Percentiles rank a stretch among this genome's conserved stretches.
Evolutionary conservation across 2,888 invertebrate species (phyloP).

Genomic region (Phaedon cochleariae): DNA sequence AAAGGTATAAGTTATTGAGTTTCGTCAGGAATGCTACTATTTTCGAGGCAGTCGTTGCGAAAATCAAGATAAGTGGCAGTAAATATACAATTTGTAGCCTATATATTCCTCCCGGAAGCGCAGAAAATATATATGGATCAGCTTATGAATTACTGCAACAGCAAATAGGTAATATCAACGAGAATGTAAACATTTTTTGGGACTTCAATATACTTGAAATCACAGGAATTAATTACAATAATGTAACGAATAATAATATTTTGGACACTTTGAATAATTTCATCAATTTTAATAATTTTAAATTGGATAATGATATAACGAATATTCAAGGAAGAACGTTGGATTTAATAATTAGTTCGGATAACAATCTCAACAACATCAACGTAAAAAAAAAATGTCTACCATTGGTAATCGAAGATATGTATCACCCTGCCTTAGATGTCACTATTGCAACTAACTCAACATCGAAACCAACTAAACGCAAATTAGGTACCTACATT

Average conservation of each 20-base stretch:
- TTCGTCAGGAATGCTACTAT: neutral
- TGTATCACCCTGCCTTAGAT: too few species aligned
- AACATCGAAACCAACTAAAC: too few species aligned
- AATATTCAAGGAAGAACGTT: neutral
- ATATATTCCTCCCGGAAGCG: too few species aligned
- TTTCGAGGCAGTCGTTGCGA: neutral
- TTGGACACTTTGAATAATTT: slow-evolving; percentile 1
- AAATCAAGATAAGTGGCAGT: neutral
- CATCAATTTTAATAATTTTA: slow-evolving; percentile 1
- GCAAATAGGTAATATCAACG: neutral
- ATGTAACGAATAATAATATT: too few species aligned
- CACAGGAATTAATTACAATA: neutral
- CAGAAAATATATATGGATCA: too few species aligned
- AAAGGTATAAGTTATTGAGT: neutral
- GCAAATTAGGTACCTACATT: too few species aligned
- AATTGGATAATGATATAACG: neutral
- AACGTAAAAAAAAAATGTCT: slow-evolving; percentile 1
- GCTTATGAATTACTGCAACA: too few species aligned
- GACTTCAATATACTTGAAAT: neutral
- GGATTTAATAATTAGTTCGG: neutral
- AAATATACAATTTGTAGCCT: too few species aligned
- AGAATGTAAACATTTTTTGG: neutral
- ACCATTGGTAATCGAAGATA: too few species aligned
- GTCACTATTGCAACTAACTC: neutral
- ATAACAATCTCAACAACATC: neutral